Conservation (phyloP, 2,113 vertebrate genomes). For the Sturnira hondurensis region DNA sequence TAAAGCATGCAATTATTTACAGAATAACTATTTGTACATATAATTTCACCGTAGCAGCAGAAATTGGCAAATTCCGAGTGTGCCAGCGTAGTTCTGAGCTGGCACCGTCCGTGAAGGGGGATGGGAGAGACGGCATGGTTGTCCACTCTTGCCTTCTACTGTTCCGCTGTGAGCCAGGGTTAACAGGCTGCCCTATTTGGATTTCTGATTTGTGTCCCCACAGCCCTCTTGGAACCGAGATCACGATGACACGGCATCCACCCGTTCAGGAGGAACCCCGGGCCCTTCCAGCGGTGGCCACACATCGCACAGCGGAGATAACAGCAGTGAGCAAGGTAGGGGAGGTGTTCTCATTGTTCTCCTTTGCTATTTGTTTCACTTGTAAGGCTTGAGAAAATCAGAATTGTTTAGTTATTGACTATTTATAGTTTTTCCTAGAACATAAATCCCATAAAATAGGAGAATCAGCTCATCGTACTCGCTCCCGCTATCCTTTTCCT, state of each 20-base stretch:
- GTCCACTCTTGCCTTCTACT: not conserved
- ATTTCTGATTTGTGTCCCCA: constrained; percentile 58
- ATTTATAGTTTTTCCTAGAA: not conserved
- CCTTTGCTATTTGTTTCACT: constrained; percentile 18
- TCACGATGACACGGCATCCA: constrained; percentile 97
- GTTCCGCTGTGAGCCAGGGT: not conserved
- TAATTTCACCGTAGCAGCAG: constrained; percentile 27
- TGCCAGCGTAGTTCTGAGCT: not conserved
- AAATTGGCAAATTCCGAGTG: not conserved
- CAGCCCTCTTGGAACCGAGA: constrained; percentile 99
- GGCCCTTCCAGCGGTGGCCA: constrained; percentile 98
- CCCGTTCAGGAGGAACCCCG: constrained; percentile 95
- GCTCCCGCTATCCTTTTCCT: not conserved
- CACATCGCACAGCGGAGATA: constrained; percentile 98
- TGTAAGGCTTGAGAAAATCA: constrained; percentile 9
- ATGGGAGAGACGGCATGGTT: not conserved
- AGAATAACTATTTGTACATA: constrained; percentile 45
- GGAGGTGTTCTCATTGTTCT: constrained; percentile 56
- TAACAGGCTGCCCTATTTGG: constrained; percentile 35
- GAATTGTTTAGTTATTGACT: not conserved
- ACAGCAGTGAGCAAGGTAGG: constrained; percentile 99
- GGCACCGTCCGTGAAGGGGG: not conserved
- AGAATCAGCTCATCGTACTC: not conserved
- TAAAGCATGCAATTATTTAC: constrained; percentile 73
- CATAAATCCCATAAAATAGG: not conserved